phyloP scores from a whole-genome alignment of 2,113 vertebrate species.

The Planiliza haematocheilus region DNA sequence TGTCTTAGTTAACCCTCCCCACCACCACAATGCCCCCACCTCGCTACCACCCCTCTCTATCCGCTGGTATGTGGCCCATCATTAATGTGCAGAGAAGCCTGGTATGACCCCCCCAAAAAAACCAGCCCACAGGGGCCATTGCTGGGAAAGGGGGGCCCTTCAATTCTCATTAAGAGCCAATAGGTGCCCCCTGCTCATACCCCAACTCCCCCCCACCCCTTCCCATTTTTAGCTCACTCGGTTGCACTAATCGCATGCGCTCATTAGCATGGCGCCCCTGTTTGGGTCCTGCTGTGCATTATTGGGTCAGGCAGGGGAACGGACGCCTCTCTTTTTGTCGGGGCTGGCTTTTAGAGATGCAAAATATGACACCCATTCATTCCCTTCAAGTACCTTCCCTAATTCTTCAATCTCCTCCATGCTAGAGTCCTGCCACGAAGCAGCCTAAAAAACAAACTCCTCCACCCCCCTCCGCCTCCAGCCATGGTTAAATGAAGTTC shows the following conservation, averaged over 20 bases:
- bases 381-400: constrained; percentile 33
- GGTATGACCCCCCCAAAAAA: constrained; percentile 68
- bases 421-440: constrained; percentile 31
- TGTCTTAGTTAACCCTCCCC: constrained; percentile 71
- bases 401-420: constrained; percentile 19
- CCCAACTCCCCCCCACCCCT: constrained; percentile 13
- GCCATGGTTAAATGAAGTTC: constrained; percentile 44
- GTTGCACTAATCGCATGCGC: constrained; percentile 70
- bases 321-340: constrained; percentile 76
- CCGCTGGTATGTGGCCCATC: constrained; percentile 78
- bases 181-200: constrained; percentile 26
- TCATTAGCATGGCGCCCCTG: constrained; percentile 82
- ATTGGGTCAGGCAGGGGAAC: constrained; percentile 69
- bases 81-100: constrained; percentile 78
- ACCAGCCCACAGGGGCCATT: constrained; percentile 57
- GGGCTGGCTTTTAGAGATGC: constrained; percentile 78
- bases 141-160: constrained; percentile 65
- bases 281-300: constrained; percentile 70
- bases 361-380: constrained; percentile 71
- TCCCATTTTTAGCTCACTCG: constrained; percentile 51
- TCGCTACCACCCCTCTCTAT: constrained; percentile 30
- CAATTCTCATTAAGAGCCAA: constrained; percentile 70
- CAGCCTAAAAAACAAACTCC: constrained; percentile 35
- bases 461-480: constrained; percentile 10
- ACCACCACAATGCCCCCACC: background rate